Conservation (phyloP, 2,113 vertebrate genomes). For the Scalopus aquaticus region DNA sequence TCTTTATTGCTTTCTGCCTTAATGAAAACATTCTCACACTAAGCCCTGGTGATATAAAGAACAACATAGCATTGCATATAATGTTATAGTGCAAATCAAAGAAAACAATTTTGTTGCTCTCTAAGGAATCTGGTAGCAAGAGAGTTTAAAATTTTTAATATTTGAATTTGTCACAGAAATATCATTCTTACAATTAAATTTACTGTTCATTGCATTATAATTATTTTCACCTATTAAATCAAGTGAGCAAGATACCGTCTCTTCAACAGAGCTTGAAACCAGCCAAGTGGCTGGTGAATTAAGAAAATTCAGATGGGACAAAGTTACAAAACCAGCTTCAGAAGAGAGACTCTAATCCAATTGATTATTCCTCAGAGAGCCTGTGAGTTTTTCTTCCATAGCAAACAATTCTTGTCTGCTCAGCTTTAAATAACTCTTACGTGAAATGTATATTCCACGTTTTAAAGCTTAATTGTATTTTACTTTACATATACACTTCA, state of each 20-base stretch:
- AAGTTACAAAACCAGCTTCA: slow-evolving; percentile 60
- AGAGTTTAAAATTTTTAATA: not conserved
- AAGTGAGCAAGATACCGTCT: not conserved
- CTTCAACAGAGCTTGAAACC: slow-evolving; percentile 18
- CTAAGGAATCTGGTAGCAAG: slow-evolving; percentile 26
- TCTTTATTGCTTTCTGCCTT: slow-evolving; percentile 75
- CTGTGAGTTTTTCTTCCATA: slow-evolving; percentile 65
- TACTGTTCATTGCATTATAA: slow-evolving; percentile 37
- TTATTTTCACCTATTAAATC: slow-evolving; percentile 38
- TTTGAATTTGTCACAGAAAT: not conserved
- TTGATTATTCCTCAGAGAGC: slow-evolving; percentile 77
- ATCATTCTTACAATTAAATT: slow-evolving; percentile 31
- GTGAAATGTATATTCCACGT: slow-evolving; percentile 85
- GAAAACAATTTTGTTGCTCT: slow-evolving; percentile 23
- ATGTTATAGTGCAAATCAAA: slow-evolving; percentile 34
- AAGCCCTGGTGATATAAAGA: slow-evolving; percentile 66
- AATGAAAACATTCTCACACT: slow-evolving; percentile 79
- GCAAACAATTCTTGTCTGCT: slow-evolving; percentile 58
- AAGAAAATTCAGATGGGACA: slow-evolving; percentile 59
- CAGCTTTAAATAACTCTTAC: slow-evolving; percentile 79
- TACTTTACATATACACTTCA: slow-evolving; percentile 82
- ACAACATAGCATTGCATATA: slow-evolving; percentile 30
- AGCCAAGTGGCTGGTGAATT: slow-evolving; percentile 39
- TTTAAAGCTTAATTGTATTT: slow-evolving; percentile 86
- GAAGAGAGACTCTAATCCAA: slow-evolving; percentile 67